phyloP scores from a whole-genome alignment of 2,888 invertebrate species.

The Stomorhina lunata region DNA sequence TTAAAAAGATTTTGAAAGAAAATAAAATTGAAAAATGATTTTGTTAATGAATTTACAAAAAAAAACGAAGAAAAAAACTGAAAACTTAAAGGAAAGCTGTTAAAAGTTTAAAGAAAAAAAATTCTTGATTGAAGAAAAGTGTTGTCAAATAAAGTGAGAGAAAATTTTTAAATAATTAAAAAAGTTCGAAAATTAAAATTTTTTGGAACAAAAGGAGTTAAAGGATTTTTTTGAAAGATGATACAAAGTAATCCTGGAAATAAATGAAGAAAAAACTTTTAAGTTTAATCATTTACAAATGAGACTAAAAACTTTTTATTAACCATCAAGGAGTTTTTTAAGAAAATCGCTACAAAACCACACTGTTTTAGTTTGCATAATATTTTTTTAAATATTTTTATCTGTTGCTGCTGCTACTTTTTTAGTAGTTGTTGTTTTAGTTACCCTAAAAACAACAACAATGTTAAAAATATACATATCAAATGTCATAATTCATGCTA shows the following conservation, averaged over 20 bases:
- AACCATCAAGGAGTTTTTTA: not conserved
- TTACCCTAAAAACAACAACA: constrained; percentile 27
- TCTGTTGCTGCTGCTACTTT: not conserved
- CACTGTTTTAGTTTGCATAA: constrained; percentile 50
- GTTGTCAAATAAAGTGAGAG: not conserved
- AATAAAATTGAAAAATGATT: too few relatives aligned
- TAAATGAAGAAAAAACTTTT: not conserved
- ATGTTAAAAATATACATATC: constrained; percentile 49
- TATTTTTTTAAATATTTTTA: constrained; percentile 27
- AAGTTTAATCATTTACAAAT: not conserved
- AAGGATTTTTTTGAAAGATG: not conserved
- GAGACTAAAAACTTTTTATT: not conserved
- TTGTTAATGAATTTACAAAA: not conserved
- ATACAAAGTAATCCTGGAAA: constrained; percentile 24
- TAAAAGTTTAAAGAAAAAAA: not conserved
- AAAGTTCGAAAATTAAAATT: not conserved
- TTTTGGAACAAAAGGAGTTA: not conserved
- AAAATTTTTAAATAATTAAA: not conserved
- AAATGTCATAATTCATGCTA: constrained; percentile 68
- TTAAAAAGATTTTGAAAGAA: constrained; percentile 24
- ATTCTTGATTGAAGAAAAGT: not conserved
- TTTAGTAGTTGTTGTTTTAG: constrained; percentile 4
- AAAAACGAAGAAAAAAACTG: not conserved
- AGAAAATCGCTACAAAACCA: constrained; percentile 20
- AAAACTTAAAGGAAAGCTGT: not conserved